A percentile compares a stretch with the other conserved stretches of the same genome.
phyloP scores from a whole-genome alignment of 2,113 vertebrate species.

The Cavia aperea region DNA sequence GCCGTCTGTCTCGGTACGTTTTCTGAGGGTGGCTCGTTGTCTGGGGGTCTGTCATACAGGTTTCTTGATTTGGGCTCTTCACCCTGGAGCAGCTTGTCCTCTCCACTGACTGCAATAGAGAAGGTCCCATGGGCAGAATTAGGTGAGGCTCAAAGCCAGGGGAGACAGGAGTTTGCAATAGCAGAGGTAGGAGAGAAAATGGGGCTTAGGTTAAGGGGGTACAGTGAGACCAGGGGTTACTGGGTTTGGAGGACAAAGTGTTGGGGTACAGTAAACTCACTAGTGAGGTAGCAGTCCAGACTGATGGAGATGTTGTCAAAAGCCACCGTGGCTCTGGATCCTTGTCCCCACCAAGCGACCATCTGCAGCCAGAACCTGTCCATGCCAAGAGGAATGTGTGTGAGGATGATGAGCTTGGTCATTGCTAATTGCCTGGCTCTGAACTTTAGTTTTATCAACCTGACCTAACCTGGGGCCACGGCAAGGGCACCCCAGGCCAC shows the following conservation, averaged over 20 bases:
- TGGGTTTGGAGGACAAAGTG: background rate
- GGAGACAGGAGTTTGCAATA: fast-evolving
- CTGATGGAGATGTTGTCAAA: slow-evolving; percentile 95
- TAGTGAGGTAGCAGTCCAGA: slow-evolving; percentile 95
- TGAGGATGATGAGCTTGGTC: background rate
- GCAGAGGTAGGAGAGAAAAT: background rate
- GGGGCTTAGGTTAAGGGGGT: slow-evolving; percentile 19
- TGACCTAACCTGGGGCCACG: background rate
- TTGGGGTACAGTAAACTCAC: slow-evolving; percentile 80
- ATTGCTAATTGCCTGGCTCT: fast-evolving
- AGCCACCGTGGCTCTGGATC: slow-evolving; percentile 83
- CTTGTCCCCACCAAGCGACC: slow-evolving; percentile 82
- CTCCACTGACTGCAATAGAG: slow-evolving; percentile 76
- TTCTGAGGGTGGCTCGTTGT: slow-evolving; percentile 68
- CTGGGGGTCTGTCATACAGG: slow-evolving; percentile 69
- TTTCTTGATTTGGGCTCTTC: slow-evolving; percentile 72
- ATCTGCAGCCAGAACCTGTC: slow-evolving; percentile 96
- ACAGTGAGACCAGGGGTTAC: background rate
- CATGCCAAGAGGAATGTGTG: slow-evolving; percentile 31
- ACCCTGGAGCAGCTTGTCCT: slow-evolving; percentile 70
- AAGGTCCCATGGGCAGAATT: slow-evolving; percentile 47
- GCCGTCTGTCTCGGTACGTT: slow-evolving; percentile 59
- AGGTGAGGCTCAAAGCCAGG: background rate
- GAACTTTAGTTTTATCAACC: no score
- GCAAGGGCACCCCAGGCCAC: background rate